A percentile compares a stretch with the other conserved stretches of the same genome.
Evolutionary conservation across 2,113 vertebrate species (phyloP).

Genomic region (Tupaia tana): DNA sequence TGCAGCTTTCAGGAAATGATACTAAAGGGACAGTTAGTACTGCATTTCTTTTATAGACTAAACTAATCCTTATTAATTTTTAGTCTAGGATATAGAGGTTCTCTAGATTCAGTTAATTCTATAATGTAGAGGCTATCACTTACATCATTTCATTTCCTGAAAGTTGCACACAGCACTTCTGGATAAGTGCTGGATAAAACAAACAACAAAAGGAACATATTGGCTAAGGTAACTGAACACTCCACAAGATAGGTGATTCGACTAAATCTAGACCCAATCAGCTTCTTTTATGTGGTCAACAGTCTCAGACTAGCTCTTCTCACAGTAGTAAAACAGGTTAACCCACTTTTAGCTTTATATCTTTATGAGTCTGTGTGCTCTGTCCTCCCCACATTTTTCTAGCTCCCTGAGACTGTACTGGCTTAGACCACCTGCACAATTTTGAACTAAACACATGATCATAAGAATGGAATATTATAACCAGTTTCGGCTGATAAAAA

Average conservation of each 20-base stretch:
- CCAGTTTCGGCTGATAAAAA: not conserved
- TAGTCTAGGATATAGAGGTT: not conserved
- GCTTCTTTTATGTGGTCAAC: not conserved
- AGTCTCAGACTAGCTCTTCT: not conserved
- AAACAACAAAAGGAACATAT: not conserved
- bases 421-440: not conserved
- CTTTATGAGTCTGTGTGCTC: not conserved
- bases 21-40: not conserved
- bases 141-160: conserved; percentile 4
- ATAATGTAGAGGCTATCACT: not conserved
- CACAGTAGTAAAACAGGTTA: not conserved
- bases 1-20: conserved; percentile 9
- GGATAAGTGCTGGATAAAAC: no score
- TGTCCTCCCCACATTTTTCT: not conserved
- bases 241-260: not conserved
- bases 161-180: no score
- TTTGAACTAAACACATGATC: not conserved
- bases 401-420: not conserved
- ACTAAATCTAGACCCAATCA: not conserved
- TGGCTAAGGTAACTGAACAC: not conserved
- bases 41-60: not conserved
- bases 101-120: conserved; percentile 14
- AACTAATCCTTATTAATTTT: not conserved
- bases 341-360: not conserved
- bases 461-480: not conserved